These are phyloP conservation scores for Thalassoma bifasciatum DNA, from an alignment of 2,113 vertebrate genomes.

Conservation along the genomic window DNA sequence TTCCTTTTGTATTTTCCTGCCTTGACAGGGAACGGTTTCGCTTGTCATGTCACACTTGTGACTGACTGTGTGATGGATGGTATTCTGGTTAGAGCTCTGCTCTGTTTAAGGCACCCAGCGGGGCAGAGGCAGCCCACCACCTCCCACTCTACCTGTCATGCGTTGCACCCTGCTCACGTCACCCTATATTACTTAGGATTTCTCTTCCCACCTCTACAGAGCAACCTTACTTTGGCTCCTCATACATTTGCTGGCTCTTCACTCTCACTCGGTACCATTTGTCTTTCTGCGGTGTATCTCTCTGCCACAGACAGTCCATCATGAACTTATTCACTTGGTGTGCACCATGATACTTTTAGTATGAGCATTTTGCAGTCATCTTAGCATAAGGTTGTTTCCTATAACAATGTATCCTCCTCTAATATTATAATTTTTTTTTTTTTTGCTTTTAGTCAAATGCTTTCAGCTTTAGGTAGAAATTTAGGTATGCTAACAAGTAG, in stretches of 20 bases:
- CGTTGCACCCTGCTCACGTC: conserved; percentile 49
- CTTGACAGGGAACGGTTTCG: conserved; percentile 61
- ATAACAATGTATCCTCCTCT: background rate
- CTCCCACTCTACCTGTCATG: conserved; percentile 68
- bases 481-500: conserved; percentile 76
- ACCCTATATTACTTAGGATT: conserved; percentile 46
- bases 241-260: conserved; percentile 36
- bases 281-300: conserved; percentile 25
- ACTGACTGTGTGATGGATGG: conserved; percentile 72
- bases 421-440: background rate
- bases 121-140: conserved; percentile 46
- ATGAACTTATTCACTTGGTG: conserved; percentile 16
- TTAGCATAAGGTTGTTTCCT: conserved; percentile 16
- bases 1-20: conserved; percentile 51
- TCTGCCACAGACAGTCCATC: conserved; percentile 31
- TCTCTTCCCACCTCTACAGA: conserved; percentile 16
- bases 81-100: conserved; percentile 65
- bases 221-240: conserved; percentile 11
- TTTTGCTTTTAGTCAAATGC: background rate
- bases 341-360: background rate
- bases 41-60: conserved; percentile 74
- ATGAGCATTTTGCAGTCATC: conserved; percentile 30
- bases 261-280: conserved; percentile 20
- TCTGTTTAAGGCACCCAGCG: conserved; percentile 66
- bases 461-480: conserved; percentile 60